A percentile compares a stretch with the other conserved stretches of the same genome.
Evolutionary conservation across 92 coral and sea anemone species (phyloP).

Genomic region (Micromussa lordhowensis): DNA sequence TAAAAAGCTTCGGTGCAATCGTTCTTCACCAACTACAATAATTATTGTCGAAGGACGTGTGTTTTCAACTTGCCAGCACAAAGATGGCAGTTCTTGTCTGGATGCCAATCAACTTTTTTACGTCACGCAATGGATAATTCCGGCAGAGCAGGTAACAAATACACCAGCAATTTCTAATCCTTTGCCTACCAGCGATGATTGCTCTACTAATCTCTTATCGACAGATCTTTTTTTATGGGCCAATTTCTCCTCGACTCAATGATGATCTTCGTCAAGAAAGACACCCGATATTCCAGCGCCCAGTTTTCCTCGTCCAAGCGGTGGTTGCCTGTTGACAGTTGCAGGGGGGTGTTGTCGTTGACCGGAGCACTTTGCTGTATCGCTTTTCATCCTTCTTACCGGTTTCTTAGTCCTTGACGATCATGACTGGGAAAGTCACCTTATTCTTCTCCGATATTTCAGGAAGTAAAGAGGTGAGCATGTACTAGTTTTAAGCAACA

Average conservation of each 20-base stretch:
- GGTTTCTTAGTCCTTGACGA: constrained; percentile 14
- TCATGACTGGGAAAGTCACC: constrained; percentile 66
- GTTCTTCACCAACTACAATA: neutral
- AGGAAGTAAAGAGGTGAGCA: constrained; percentile 69
- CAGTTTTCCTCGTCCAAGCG: constrained; percentile 12
- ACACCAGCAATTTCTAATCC: neutral
- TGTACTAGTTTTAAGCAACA: neutral
- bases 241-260: neutral
- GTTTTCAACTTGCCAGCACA: too few relatives aligned
- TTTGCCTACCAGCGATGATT: constrained; percentile 14
- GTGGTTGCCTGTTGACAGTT: constrained; percentile 34
- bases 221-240: neutral
- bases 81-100: neutral
- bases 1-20: neutral
- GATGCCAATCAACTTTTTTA: constrained; percentile 17
- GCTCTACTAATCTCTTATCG: neutral
- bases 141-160: constrained; percentile 10
- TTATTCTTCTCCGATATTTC: constrained; percentile 63
- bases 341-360: constrained; percentile 41
- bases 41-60: neutral
- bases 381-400: constrained; percentile 6
- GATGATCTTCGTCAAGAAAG: neutral
- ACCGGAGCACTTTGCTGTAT: neutral
- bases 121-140: constrained; percentile 33
- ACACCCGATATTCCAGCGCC: neutral